phyloP scores from a whole-genome alignment of 2,888 invertebrate genomes.

The Trissolcus brochymenae region DNA sequence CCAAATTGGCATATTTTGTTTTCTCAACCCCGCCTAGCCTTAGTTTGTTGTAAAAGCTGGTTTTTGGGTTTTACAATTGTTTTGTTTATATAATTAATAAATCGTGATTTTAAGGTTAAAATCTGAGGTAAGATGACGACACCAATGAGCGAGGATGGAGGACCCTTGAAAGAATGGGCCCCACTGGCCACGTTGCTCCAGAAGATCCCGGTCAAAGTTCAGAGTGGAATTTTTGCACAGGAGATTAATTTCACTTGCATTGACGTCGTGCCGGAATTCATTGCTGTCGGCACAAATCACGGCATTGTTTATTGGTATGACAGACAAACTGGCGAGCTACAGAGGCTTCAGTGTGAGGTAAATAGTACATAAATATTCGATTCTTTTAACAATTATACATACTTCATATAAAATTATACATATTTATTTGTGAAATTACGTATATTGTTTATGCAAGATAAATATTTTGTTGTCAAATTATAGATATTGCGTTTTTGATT shows the following conservation, averaged over 20 bases:
- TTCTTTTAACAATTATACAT: not conserved
- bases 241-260: slow-evolving; percentile 88
- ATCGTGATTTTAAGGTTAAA: slow-evolving; percentile 9
- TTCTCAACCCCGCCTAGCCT: not conserved
- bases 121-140: slow-evolving; percentile 66
- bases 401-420: not conserved
- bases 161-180: slow-evolving; percentile 85
- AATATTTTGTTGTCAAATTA: not conserved
- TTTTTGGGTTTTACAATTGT: not conserved
- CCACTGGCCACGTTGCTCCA: slow-evolving; percentile 86
- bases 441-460: too few relatives aligned
- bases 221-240: slow-evolving; percentile 85
- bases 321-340: slow-evolving; percentile 85
- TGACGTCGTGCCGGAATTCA: slow-evolving; percentile 87
- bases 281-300: slow-evolving; percentile 90
- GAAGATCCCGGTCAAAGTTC: slow-evolving; percentile 85
- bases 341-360: slow-evolving; percentile 89
- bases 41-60: not conserved
- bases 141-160: slow-evolving; percentile 73
- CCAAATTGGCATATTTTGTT: not conserved
- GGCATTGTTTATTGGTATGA: slow-evolving; percentile 93
- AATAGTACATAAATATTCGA: slow-evolving; percentile 8
- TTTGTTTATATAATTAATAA: not conserved
- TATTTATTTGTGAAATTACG: too few relatives aligned
- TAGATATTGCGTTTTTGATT: not conserved